Evolutionary conservation across 2,797 vertebrate genomes (phyloP), one percentile per base, ranked within the genome.

Genomic region (Synanceia verrucosa): DNA sequence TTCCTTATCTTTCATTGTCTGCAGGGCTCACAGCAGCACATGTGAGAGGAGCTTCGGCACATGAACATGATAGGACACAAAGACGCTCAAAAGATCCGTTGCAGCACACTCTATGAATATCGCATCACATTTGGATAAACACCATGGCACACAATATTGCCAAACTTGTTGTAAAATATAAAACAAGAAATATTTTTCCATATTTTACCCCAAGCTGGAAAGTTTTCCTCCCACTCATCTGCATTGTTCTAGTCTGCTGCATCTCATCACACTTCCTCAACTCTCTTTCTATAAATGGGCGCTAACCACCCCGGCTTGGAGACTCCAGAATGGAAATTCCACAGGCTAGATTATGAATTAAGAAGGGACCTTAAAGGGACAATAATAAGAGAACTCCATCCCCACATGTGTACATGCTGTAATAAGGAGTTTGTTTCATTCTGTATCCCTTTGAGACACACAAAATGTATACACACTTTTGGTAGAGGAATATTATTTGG

Each of bases 361-460:
- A 82, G 85, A 62, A 78, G 59, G 56, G 71, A 78, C 74, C 77
- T 86, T 72, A 72, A 78, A 68, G 58, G 63, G 58, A 86, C 86
- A 90, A 88, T 88, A 87, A 90, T 88, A 89, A 88, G 67, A 44
- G 63, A 82, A 69, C 76, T 86, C 65, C 66, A 80, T 81, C 79
- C 71, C 37, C 70, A 68, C 59, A 57, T 9, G 46, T 82, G 65
- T 83, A 68, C 56, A 55, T 39, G 46, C 56, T 79, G 59, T 78
- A 63, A 77, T 66, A 75, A 73, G 62, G 52, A 73, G 70, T 80
- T 65, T 47, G 65, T 82, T 80, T 78, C 51, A 78, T 43, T 82
- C 79, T 37, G 66, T 66, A 53, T 73, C 48, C 80, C 59, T 79
- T 55, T 26, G 65, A 82, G 75, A 78, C 28, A 14, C 37, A 61